Evolutionary conservation across 2,113 vertebrate species (phyloP).

Genomic region (Thalassoma bifasciatum): DNA sequence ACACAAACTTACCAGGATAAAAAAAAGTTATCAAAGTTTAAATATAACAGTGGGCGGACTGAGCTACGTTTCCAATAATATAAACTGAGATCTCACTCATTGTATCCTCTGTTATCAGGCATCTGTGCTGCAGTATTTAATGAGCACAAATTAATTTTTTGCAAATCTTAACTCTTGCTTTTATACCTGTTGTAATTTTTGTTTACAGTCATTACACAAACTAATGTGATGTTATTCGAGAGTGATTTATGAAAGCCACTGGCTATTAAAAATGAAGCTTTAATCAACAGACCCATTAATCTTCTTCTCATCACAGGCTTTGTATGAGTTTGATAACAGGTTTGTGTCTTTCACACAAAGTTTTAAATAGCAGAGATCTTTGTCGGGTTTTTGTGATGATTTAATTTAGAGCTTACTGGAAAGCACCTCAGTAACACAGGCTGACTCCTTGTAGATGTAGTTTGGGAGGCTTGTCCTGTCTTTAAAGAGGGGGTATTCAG

Average conservation of each 20-base stretch:
- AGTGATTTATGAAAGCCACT: not conserved
- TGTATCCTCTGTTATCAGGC: not conserved
- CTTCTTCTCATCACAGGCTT: not conserved
- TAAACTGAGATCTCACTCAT: not conserved
- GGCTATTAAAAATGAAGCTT: not conserved
- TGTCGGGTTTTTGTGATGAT: not conserved
- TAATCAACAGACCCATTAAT: not conserved
- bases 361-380: not conserved
- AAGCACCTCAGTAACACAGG: not conserved
- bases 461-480: not conserved
- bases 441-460: not conserved
- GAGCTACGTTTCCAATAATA: not conserved
- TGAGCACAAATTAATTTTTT: not conserved
- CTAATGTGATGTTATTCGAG: not conserved
- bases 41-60: too few species aligned
- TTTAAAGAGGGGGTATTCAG: too few species aligned
- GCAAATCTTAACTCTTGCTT: not conserved
- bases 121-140: not conserved
- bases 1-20: not conserved
- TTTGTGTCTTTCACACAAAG: not conserved
- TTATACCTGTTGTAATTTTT: not conserved
- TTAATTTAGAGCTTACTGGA: conserved; percentile 2
- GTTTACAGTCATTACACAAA: not conserved
- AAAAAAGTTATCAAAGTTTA: not conserved
- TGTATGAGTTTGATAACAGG: not conserved